Conservation (phyloP, 2,888 invertebrate species). For the Schizaphis graminum region DNA sequence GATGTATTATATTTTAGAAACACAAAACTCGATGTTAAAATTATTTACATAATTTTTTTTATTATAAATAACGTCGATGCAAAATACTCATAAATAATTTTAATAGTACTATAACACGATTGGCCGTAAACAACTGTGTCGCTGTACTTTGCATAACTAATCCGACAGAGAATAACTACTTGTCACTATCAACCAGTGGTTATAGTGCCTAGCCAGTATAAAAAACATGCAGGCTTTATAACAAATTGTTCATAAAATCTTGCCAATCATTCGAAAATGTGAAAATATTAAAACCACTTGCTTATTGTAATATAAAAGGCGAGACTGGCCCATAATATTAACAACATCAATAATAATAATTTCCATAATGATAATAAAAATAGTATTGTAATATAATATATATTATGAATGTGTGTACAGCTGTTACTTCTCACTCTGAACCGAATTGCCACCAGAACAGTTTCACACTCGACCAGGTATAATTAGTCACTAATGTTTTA, state of each 20-base stretch:
- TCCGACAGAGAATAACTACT: neutral
- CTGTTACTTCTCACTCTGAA: neutral
- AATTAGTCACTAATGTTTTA: constrained; percentile 4
- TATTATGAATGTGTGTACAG: neutral
- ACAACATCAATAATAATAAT: neutral
- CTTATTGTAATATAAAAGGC: neutral
- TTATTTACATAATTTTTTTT: neutral
- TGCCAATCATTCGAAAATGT: neutral
- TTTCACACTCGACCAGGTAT: neutral
- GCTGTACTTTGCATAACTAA: neutral
- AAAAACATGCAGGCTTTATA: neutral
- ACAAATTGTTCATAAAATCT: neutral
- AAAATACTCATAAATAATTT: neutral
- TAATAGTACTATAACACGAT: neutral
- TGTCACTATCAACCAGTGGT: neutral
- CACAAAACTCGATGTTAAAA: neutral
- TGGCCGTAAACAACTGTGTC: neutral
- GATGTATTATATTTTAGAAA: neutral
- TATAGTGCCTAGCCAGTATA: neutral
- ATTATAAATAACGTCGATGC: neutral
- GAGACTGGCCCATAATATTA: neutral
- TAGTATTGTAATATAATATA: neutral
- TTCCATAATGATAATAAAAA: neutral
- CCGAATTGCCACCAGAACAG: neutral
- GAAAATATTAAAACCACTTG: neutral